A percentile compares a stretch with the other conserved stretches of the same genome.
These are phyloP conservation scores for Piprites chloris DNA, from an alignment of 2,113 vertebrate genomes.

Conservation along the genomic window DNA sequence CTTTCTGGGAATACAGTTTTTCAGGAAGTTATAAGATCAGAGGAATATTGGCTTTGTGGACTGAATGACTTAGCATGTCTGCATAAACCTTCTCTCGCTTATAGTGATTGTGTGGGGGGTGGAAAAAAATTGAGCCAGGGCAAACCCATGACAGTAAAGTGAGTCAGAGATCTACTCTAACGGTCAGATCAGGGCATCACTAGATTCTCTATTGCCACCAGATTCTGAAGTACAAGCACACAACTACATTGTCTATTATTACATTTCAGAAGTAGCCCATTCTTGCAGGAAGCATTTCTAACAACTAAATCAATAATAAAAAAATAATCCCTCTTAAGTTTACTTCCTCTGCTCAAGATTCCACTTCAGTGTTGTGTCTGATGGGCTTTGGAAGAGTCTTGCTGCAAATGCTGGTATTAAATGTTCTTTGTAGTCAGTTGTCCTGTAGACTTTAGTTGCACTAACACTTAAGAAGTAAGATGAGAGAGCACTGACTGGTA, in stretches of 20 bases:
- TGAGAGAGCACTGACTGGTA: not conserved
- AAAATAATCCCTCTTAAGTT: not conserved
- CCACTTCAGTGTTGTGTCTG: not conserved
- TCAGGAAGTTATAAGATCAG: not conserved
- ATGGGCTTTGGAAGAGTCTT: not conserved
- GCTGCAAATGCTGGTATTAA: not conserved
- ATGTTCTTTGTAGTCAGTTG: not conserved
- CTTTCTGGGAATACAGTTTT: not conserved
- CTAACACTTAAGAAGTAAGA: not conserved
- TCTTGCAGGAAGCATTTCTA: not conserved
- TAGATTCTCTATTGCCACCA: not conserved
- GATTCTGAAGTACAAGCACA: not conserved
- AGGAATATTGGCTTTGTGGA: not conserved
- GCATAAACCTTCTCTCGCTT: too few relatives aligned
- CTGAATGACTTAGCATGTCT: not conserved
- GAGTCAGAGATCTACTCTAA: not conserved
- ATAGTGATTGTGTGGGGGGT: too few relatives aligned
- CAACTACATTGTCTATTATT: not conserved
- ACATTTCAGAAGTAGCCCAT: not conserved
- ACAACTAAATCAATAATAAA: not conserved
- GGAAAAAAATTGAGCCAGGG: too few relatives aligned
- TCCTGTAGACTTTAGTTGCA: not conserved
- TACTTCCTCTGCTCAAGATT: not conserved
- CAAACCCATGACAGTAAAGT: too few relatives aligned
- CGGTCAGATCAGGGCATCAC: not conserved